Evolutionary conservation across 2,888 invertebrate species (phyloP).

Genomic region (Lathronympha strigana): DNA sequence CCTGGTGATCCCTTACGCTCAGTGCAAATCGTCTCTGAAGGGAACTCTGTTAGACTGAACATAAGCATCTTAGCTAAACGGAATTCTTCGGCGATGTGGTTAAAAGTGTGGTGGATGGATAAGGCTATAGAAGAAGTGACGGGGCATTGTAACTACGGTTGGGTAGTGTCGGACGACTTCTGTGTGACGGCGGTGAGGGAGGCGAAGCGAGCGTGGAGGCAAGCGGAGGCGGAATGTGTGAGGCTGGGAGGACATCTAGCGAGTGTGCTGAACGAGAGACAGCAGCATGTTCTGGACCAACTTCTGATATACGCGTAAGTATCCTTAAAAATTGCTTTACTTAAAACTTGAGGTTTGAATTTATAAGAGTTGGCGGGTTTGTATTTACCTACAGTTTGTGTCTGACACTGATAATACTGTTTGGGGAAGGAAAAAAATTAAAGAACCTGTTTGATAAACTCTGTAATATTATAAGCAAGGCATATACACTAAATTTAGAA

Average conservation of each 20-base stretch:
- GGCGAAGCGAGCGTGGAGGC: constrained; percentile 85
- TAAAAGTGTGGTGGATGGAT: constrained; percentile 86
- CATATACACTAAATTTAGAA: no score
- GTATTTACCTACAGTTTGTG: no score
- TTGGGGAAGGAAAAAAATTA: no score
- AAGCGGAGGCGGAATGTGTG: constrained; percentile 87
- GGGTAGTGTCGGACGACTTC: constrained; percentile 87
- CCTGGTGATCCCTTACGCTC: constrained; percentile 83
- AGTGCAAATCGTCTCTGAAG: constrained; percentile 85
- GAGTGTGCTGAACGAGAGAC: constrained; percentile 86
- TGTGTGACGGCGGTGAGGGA: constrained; percentile 86
- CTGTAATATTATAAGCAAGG: no score
- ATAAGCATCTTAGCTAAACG: constrained; percentile 71
- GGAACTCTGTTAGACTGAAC: constrained; percentile 81
- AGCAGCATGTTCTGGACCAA: constrained; percentile 86
- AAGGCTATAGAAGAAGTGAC: constrained; percentile 85
- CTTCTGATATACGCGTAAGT: constrained; percentile 87
- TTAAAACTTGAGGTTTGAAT: no score
- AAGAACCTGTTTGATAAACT: no score
- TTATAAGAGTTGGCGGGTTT: no score
- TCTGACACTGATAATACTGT: no score
- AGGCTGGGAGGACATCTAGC: constrained; percentile 87
- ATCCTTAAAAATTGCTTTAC: no score
- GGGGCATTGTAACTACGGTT: constrained; percentile 88
- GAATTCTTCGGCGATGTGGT: constrained; percentile 76